Conservation (phyloP, 2,797 vertebrate genomes). For the Agapornis canus region DNA sequence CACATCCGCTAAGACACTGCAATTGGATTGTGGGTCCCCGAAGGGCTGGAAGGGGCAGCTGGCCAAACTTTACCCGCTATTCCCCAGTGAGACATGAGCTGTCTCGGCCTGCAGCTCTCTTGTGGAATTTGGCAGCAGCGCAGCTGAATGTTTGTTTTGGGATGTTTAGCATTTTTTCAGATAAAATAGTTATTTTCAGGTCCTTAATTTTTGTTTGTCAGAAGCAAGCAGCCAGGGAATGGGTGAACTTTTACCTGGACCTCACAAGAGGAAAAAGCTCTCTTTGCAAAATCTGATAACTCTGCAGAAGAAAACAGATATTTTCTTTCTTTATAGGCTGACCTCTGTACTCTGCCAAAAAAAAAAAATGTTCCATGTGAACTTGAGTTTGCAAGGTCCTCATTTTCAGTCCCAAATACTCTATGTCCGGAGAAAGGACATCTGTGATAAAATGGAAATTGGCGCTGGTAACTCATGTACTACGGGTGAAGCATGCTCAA, state of each 20-base stretch:
- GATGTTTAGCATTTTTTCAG: conserved; percentile 78
- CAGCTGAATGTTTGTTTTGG: conserved; percentile 75
- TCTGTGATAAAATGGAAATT: conserved; percentile 57
- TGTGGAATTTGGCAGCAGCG: conserved; percentile 74
- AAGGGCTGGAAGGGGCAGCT: conserved; percentile 78
- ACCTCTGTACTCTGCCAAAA: conserved; percentile 61
- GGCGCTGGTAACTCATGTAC: neutral
- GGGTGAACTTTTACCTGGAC: conserved; percentile 82
- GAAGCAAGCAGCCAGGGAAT: conserved; percentile 65
- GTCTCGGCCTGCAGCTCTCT: conserved; percentile 57
- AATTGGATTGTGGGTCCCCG: conserved; percentile 93
- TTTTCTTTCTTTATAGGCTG: conserved; percentile 73
- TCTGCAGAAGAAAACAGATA: conserved; percentile 69
- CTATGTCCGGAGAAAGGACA: conserved; percentile 69
- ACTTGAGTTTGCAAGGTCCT: conserved; percentile 65
- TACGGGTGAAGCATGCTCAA: conserved; percentile 26
- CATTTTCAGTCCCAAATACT: conserved; percentile 64
- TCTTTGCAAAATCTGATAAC: conserved; percentile 71
- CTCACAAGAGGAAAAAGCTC: conserved; percentile 80
- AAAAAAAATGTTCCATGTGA: conserved; percentile 63
- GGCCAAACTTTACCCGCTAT: conserved; percentile 80
- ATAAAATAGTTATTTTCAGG: conserved; percentile 80
- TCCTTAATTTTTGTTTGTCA: conserved; percentile 78
- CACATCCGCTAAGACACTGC: conserved; percentile 90
- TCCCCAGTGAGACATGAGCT: conserved; percentile 59